A percentile compares a stretch with the other conserved stretches of the same genome.
Evolutionary conservation across 1,140 invertebrate genomes (phyloP).

Genomic region (Oryctes rhinoceros): DNA sequence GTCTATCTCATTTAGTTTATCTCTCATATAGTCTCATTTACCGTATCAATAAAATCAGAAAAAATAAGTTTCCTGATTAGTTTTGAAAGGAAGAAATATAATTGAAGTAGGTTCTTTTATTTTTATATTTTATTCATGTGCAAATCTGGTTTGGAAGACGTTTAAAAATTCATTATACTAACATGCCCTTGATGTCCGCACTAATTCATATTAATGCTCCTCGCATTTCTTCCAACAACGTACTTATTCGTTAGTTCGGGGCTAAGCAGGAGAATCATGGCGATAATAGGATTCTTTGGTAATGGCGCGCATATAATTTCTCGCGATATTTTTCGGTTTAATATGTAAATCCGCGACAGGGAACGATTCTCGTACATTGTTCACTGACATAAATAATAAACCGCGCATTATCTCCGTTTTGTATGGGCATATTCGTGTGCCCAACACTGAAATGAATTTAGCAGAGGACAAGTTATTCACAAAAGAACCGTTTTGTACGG

Average conservation of each 20-base stretch:
- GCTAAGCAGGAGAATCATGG: background rate
- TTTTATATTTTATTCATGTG: too few species aligned
- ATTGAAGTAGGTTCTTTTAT: too few species aligned
- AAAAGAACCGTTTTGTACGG: background rate
- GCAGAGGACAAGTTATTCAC: background rate
- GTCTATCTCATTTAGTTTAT: too few species aligned
- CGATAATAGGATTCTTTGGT: background rate
- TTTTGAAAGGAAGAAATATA: too few species aligned
- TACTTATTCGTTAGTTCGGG: too few species aligned
- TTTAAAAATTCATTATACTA: too few species aligned
- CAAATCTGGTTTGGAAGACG: background rate
- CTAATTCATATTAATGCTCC: too few species aligned
- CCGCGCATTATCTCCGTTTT: background rate
- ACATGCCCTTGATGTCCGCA: too few species aligned
- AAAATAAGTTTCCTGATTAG: too few species aligned
- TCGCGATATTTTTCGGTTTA: background rate
- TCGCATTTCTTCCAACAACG: too few species aligned
- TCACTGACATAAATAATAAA: constrained; percentile 13
- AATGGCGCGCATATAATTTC: background rate
- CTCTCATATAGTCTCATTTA: too few species aligned
- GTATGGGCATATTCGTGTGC: background rate
- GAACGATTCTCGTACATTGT: constrained; percentile 1
- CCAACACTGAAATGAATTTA: background rate
- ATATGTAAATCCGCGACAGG: background rate
- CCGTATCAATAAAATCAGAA: too few species aligned